Evolutionary conservation across 2,797 vertebrate genomes (phyloP).

Genomic region (Thaleichthys pacificus): DNA sequence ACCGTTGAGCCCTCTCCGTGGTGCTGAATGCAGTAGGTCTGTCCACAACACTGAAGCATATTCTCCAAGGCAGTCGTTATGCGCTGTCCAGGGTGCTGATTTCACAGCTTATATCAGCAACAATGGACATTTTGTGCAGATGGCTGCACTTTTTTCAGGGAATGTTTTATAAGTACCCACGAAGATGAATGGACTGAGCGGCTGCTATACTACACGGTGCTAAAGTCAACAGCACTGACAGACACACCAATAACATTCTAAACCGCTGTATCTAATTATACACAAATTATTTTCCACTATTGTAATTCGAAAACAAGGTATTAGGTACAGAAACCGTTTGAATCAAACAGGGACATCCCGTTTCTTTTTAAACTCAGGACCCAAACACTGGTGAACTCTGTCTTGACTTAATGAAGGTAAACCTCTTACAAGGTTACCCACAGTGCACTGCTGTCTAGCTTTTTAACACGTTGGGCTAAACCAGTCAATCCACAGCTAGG

Average conservation of each 20-base stretch:
- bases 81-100: constrained; percentile 45
- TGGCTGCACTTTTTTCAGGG: neutral
- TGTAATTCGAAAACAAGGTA: too few species aligned
- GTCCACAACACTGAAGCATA: neutral
- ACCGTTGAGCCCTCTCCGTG: constrained; percentile 2
- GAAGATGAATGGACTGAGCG: neutral
- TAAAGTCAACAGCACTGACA: neutral
- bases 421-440: constrained; percentile 68
- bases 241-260: neutral
- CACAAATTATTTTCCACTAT: too few species aligned
- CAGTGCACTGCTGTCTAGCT: constrained; percentile 29
- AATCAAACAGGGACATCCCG: constrained; percentile 23
- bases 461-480: constrained; percentile 44
- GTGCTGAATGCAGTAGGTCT: neutral
- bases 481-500: neutral
- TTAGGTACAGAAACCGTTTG: neutral
- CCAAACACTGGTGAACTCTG: constrained; percentile 55
- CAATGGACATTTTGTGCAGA: neutral
- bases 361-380: constrained; percentile 30
- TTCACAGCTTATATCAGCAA: neutral
- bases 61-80: neutral
- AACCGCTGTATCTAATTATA: too few species aligned
- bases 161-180: neutral
- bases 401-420: constrained; percentile 69
- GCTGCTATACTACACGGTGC: neutral